Evolutionary conservation across 2,113 vertebrate genomes (phyloP).

Genomic region (Neodontobutis hainanensis): DNA sequence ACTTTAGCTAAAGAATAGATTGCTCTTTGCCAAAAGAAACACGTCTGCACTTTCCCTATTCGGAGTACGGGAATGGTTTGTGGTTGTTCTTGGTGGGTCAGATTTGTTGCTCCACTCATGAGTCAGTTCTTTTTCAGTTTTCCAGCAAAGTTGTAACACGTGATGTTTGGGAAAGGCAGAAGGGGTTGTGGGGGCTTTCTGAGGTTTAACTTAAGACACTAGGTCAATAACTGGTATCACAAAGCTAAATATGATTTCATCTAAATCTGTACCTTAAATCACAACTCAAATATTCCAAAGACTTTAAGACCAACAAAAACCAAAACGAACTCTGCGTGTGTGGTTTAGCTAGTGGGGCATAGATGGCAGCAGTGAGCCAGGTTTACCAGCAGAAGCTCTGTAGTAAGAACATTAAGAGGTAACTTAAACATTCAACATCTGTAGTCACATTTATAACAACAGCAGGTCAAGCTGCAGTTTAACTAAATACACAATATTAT

Average conservation of each 20-base stretch:
- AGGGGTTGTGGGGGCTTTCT: slow-evolving; percentile 14
- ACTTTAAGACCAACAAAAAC: slow-evolving; percentile 6
- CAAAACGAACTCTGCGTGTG: slow-evolving; percentile 32
- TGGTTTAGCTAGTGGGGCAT: slow-evolving; percentile 59
- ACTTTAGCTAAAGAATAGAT: slow-evolving; percentile 70
- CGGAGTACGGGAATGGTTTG: slow-evolving; percentile 62
- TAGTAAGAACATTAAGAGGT: background rate
- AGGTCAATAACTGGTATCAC: slow-evolving; percentile 60
- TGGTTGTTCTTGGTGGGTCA: slow-evolving; percentile 60
- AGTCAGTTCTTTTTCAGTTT: slow-evolving; percentile 68
- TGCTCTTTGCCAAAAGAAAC: slow-evolving; percentile 65
- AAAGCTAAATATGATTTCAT: slow-evolving; percentile 53
- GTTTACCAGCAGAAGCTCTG: background rate
- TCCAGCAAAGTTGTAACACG: slow-evolving; percentile 58
- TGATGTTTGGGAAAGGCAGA: slow-evolving; percentile 46
- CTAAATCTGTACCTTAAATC: slow-evolving; percentile 49
- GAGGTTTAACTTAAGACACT: slow-evolving; percentile 53
- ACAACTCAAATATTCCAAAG: slow-evolving; percentile 46
- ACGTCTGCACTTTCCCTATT: slow-evolving; percentile 60
- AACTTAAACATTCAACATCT: no score
- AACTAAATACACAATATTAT: no score
- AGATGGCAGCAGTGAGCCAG: slow-evolving; percentile 90
- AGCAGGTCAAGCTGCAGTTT: no score
- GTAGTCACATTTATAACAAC: no score
- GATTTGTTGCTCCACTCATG: slow-evolving; percentile 61